Conservation (phyloP, 2,113 vertebrate genomes). For the Stercorarius parasiticus region DNA sequence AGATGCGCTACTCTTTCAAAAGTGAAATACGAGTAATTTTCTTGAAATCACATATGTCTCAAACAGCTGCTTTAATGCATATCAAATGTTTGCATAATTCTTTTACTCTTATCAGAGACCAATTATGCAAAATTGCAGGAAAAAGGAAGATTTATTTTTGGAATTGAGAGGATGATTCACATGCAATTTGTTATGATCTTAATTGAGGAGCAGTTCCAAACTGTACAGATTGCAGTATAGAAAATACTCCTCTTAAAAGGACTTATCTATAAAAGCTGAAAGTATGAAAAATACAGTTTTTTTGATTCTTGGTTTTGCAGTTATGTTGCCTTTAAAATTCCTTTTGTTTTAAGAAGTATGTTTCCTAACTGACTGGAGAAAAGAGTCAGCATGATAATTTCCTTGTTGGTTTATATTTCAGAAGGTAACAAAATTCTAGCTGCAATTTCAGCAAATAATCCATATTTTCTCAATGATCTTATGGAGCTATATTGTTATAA, state of each 20-base stretch:
- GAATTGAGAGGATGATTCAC: constrained; percentile 40
- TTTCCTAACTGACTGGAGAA: not conserved
- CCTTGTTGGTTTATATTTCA: not conserved
- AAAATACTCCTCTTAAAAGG: not conserved
- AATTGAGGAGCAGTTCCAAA: not conserved
- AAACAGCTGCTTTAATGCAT: constrained; percentile 19
- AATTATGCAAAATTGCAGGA: constrained; percentile 49
- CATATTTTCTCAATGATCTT: not conserved
- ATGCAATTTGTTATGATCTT: not conserved
- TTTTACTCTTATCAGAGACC: not conserved
- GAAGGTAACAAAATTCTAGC: not conserved
- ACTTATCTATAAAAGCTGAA: not conserved
- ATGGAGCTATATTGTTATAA: not conserved
- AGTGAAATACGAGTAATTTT: not conserved
- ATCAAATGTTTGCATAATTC: constrained; percentile 29
- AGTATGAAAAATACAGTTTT: not conserved
- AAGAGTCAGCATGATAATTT: not conserved
- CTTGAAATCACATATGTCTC: constrained; percentile 5
- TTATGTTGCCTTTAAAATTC: not conserved
- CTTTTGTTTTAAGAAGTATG: not conserved
- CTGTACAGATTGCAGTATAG: not conserved
- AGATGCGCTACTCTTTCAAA: not conserved
- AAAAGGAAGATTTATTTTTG: constrained; percentile 47
- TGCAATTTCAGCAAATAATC: not conserved
- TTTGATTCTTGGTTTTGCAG: not conserved